A percentile compares a stretch with the other conserved stretches of the same genome.
These are phyloP conservation scores for Carassius gibelio DNA, from an alignment of 2,113 vertebrate species.

Conservation along the genomic window DNA sequence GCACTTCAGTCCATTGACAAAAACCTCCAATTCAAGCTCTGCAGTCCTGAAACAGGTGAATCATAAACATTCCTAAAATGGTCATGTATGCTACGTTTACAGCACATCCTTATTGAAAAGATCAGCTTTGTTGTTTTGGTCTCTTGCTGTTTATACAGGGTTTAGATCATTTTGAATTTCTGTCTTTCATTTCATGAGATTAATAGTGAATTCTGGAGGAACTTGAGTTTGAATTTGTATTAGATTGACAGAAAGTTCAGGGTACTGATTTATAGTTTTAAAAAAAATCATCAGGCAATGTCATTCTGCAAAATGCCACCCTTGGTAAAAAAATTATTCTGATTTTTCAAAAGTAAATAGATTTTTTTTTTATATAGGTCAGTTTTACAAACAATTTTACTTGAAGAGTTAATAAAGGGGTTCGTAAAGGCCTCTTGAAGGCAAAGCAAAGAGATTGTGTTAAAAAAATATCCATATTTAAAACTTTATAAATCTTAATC, in stretches of 20 bases:
- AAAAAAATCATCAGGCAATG: not conserved
- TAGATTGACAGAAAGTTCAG: too few relatives aligned
- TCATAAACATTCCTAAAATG: not conserved
- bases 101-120: not conserved
- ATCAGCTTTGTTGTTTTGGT: not conserved
- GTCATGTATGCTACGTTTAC: not conserved
- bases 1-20: constrained; percentile 74
- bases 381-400: not conserved
- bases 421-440: too few relatives aligned
- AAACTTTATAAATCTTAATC: too few relatives aligned
- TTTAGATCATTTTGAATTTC: not conserved
- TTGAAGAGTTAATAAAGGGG: too few relatives aligned
- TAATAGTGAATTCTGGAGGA: too few relatives aligned
- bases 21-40: constrained; percentile 76
- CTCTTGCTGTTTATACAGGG: too few relatives aligned
- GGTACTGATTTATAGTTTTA: too few relatives aligned
- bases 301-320: not conserved
- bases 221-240: too few relatives aligned
- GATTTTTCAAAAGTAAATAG: too few relatives aligned
- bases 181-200: too few relatives aligned
- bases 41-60: constrained; percentile 74
- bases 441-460: too few relatives aligned
- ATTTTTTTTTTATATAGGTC: not conserved
- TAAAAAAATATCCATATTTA: too few relatives aligned
- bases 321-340: not conserved